Evolutionary conservation across 2,888 invertebrate genomes (phyloP).

Genomic region (Acleris laterana): DNA sequence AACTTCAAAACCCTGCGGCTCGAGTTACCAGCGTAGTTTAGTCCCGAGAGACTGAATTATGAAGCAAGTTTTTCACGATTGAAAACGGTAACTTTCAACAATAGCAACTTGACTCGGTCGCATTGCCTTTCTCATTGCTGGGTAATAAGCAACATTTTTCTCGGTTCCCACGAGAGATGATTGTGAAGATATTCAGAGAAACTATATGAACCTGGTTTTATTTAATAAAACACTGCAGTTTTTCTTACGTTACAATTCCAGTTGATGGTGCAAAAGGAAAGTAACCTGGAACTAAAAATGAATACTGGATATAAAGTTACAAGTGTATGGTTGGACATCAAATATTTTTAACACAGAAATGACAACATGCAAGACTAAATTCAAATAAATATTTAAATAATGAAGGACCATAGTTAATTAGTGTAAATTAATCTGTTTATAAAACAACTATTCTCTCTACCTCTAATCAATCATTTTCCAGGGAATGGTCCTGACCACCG

Average conservation of each 20-base stretch:
- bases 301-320: too few species aligned
- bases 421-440: neutral
- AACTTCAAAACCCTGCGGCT: conserved; percentile 56
- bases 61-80: conserved; percentile 70
- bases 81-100: conserved; percentile 66
- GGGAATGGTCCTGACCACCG: conserved; percentile 49
- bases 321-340: too few species aligned
- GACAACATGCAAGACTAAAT: too few species aligned
- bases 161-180: conserved; percentile 61
- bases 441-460: neutral
- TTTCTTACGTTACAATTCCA: too few species aligned
- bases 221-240: conserved; percentile 8
- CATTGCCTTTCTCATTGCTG: conserved; percentile 42
- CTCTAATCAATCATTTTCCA: conserved; percentile 53
- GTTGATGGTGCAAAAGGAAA: too few species aligned
- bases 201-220: conserved; percentile 8
- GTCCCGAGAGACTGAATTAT: conserved; percentile 65
- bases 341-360: too few species aligned
- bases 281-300: too few species aligned
- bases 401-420: too few species aligned
- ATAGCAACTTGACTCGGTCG: conserved; percentile 51
- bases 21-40: conserved; percentile 55
- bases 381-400: too few species aligned
- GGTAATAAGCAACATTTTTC: conserved; percentile 63
- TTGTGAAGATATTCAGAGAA: conserved; percentile 33